Percentiles rank a stretch among this genome's conserved stretches.
phyloP scores from a whole-genome alignment of 2,888 invertebrate species.

The Pandemis cinnamomeana region DNA sequence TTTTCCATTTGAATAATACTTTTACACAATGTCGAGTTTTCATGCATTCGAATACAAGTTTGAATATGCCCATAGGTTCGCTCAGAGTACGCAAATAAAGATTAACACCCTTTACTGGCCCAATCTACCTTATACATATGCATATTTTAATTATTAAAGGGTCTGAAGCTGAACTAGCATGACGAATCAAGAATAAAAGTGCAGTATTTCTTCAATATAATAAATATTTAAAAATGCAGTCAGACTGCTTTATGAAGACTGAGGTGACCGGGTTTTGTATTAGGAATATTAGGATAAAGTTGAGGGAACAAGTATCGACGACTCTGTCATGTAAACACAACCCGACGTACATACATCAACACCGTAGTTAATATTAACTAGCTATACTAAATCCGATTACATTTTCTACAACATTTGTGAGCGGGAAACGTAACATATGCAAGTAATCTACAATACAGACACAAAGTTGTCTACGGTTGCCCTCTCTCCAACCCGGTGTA shows the following conservation, averaged over 20 bases:
- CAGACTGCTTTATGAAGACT: neutral
- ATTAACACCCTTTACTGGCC: too few relatives aligned
- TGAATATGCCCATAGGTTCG: too few relatives aligned
- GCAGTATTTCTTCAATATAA: conserved; percentile 1
- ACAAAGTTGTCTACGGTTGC: neutral
- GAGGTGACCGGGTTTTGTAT: neutral
- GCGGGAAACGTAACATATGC: neutral
- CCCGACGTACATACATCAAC: neutral
- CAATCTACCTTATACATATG: too few relatives aligned
- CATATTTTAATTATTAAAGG: too few relatives aligned
- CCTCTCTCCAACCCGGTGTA: neutral
- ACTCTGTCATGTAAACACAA: neutral
- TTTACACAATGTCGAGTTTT: neutral
- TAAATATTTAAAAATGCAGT: conserved; percentile 1
- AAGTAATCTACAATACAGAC: neutral
- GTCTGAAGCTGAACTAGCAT: too few relatives aligned
- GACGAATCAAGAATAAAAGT: neutral
- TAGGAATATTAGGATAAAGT: neutral
- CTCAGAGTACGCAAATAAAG: too few relatives aligned
- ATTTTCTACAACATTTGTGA: neutral
- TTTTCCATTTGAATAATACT: neutral
- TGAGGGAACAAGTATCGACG: neutral
- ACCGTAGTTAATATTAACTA: neutral
- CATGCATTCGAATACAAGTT: neutral
- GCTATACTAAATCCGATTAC: conserved; percentile 9